phyloP scores from a whole-genome alignment of 1,140 invertebrate species.

The Liolophura sinensis region DNA sequence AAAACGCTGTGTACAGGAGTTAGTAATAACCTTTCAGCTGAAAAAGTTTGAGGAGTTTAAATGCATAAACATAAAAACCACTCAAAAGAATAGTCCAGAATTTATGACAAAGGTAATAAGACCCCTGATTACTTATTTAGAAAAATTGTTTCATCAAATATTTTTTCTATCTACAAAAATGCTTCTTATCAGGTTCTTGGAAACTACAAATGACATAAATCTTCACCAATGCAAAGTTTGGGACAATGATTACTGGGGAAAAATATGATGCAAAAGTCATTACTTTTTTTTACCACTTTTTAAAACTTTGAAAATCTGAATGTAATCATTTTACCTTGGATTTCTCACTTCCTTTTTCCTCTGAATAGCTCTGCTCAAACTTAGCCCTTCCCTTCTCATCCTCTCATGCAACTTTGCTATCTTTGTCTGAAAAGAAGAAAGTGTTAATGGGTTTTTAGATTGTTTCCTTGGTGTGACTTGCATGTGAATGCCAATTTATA shows the following conservation, averaged over 20 bases:
- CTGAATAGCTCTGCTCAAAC: conserved; percentile 90
- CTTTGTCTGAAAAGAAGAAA: conserved; percentile 65
- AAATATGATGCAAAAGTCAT: neutral
- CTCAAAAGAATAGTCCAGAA: neutral
- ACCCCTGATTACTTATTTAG: too few relatives aligned
- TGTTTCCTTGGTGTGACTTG: neutral
- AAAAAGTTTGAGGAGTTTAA: neutral
- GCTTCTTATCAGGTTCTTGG: too few relatives aligned
- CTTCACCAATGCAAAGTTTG: neutral
- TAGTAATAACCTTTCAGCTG: too few relatives aligned
- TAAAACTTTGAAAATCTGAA: neutral
- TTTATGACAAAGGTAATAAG: neutral
- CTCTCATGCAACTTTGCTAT: conserved; percentile 77
- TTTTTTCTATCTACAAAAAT: too few relatives aligned
- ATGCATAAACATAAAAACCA: neutral
- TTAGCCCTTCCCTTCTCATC: conserved; percentile 70
- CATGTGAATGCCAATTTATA: neutral
- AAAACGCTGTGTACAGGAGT: too few relatives aligned
- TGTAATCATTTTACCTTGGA: conserved; percentile 64
- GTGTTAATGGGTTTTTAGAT: conserved; percentile 3
- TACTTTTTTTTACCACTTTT: neutral
- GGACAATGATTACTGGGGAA: neutral
- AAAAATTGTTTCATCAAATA: too few relatives aligned
- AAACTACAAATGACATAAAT: too few relatives aligned
- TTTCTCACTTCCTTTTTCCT: conserved; percentile 91